Conservation (phyloP, 2,113 vertebrate genomes). For the Platycercus adscitus region DNA sequence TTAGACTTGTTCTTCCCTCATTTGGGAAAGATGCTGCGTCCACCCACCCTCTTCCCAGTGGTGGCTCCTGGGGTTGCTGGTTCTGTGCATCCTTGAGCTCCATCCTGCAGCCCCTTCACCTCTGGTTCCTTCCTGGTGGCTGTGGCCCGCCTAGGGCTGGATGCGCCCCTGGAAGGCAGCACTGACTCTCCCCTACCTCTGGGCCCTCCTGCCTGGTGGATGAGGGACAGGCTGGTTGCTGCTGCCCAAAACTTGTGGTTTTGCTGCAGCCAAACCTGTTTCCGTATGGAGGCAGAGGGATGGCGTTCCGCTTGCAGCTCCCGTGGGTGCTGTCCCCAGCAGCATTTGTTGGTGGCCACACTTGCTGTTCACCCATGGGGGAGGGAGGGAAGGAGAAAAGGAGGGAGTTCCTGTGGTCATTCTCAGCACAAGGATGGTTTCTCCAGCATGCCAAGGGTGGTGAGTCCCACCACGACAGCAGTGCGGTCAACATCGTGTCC, state of each 20-base stretch:
- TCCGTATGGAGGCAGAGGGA: accelerated
- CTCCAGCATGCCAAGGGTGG: not conserved
- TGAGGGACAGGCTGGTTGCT: not conserved
- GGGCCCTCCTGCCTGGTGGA: accelerated
- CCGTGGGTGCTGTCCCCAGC: not conserved
- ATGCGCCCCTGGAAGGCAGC: not conserved
- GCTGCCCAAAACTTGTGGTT: not conserved
- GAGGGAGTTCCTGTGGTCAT: not conserved
- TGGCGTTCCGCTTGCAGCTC: accelerated
- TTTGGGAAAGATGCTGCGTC: not conserved
- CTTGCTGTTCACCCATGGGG: not conserved
- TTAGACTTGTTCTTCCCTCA: not conserved
- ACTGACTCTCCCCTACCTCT: not conserved
- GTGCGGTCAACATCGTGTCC: accelerated
- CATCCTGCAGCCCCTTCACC: not conserved
- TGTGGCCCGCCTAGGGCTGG: not conserved
- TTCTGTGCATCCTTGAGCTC: not conserved
- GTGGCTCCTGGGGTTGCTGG: not conserved
- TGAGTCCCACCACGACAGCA: accelerated
- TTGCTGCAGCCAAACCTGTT: no score
- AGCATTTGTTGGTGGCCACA: not conserved
- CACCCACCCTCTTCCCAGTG: no score
- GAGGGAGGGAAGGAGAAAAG: not conserved
- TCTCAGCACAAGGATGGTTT: not conserved
- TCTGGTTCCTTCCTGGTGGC: accelerated